Conservation (phyloP, 2,888 invertebrate species). For the Colostygia pectinataria region DNA sequence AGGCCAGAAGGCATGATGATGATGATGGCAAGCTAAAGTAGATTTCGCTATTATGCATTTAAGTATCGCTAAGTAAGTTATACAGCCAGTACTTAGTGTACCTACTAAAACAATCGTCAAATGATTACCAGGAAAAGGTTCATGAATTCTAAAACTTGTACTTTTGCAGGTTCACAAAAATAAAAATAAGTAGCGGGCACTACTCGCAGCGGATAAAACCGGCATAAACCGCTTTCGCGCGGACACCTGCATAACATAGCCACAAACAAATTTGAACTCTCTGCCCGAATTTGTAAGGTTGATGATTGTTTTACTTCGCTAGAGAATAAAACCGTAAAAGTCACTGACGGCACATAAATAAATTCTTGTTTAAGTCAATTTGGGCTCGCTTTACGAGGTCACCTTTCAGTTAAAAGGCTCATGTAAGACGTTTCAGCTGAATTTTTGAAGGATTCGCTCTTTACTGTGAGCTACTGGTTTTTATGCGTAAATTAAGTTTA, state of each 20-base stretch:
- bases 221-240: constrained; percentile 33
- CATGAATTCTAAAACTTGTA: no score
- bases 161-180: not conserved
- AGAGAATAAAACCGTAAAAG: constrained; percentile 30
- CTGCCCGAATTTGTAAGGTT: not conserved
- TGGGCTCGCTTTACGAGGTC: constrained; percentile 31
- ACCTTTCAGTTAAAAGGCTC: constrained; percentile 28
- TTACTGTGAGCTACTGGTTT: not conserved
- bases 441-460: constrained; percentile 9
- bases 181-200: constrained; percentile 16
- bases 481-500: not conserved
- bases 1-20: no score
- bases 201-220: constrained; percentile 30
- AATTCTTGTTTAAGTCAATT: constrained; percentile 35
- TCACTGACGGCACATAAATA: constrained; percentile 30
- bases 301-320: not conserved
- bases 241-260: constrained; percentile 25
- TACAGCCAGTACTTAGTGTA: no score
- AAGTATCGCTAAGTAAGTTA: no score
- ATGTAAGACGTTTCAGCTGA: constrained; percentile 20
- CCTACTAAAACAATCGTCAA: no score
- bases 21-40: no score
- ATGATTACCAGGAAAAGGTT: no score
- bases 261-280: constrained; percentile 6
- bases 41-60: no score